Evolutionary conservation across 2,113 vertebrate genomes (phyloP).

Genomic region (Balaeniceps rex): DNA sequence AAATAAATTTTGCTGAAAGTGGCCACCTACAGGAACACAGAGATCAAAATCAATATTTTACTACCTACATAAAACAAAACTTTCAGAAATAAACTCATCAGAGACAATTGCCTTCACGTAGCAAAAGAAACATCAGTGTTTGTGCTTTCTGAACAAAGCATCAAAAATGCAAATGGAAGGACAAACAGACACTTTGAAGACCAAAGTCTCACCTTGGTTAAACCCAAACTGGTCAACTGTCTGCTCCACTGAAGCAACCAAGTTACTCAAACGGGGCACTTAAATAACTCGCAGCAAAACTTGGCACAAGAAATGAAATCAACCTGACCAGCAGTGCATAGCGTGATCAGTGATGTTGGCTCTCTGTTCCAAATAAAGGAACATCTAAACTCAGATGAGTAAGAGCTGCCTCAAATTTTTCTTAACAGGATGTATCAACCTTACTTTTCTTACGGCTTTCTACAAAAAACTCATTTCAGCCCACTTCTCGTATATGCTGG

Average conservation of each 20-base stretch:
- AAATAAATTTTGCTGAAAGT: background rate
- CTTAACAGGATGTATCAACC: background rate
- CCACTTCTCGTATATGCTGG: background rate
- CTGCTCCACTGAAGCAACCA: background rate
- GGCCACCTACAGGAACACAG: background rate
- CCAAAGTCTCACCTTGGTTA: background rate
- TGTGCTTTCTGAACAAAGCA: background rate
- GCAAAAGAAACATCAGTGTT: background rate
- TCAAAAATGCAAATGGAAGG: background rate
- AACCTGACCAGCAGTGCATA: background rate
- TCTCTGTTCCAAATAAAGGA: background rate
- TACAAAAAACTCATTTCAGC: background rate
- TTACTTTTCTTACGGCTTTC: background rate
- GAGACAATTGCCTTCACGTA: background rate
- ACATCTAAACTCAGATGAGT: background rate
- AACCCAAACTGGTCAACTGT: background rate
- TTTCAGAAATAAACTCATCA: background rate
- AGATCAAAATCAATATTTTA: background rate
- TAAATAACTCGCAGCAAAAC: background rate
- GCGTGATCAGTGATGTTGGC: background rate
- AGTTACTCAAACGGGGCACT: background rate
- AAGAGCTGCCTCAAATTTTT: background rate
- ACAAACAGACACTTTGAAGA: background rate
- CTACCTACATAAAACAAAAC: background rate
- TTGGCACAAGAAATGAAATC: background rate